phyloP scores from a whole-genome alignment of 1,140 invertebrate species.

The Drosophila biarmipes region DNA sequence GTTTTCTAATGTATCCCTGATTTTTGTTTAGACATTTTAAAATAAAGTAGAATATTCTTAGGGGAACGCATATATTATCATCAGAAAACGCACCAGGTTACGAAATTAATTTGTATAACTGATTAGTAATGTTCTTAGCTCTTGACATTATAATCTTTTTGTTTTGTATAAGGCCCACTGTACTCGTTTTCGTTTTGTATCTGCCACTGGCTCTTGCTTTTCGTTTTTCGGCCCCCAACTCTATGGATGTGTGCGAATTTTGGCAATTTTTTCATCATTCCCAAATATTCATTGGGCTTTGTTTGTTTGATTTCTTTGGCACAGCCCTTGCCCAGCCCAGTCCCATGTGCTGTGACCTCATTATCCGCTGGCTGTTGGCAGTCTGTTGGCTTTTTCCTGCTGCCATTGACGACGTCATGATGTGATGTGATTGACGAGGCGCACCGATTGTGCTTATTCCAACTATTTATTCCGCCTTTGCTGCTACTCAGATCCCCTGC shows the following conservation, averaged over 20 bases:
- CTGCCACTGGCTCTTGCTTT: slow-evolving; percentile 24
- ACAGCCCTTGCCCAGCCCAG: slow-evolving; percentile 50
- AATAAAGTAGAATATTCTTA: background rate
- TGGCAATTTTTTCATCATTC: slow-evolving; percentile 49
- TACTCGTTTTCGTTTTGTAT: slow-evolving; percentile 6
- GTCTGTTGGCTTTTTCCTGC: slow-evolving; percentile 21
- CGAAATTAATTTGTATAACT: slow-evolving; percentile 4
- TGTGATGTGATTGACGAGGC: slow-evolving; percentile 59
- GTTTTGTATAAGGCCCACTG: slow-evolving; percentile 14
- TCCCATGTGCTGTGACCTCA: slow-evolving; percentile 59
- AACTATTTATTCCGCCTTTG: slow-evolving; percentile 1
- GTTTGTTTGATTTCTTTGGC: slow-evolving; percentile 45
- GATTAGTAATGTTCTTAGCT: background rate
- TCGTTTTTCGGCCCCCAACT: slow-evolving; percentile 8
- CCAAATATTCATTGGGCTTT: slow-evolving; percentile 47
- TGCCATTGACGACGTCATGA: slow-evolving; percentile 61
- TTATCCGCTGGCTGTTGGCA: slow-evolving; percentile 33
- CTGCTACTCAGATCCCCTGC: slow-evolving; percentile 6
- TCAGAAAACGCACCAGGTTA: background rate
- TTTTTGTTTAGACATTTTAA: no score
- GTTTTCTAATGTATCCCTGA: no score
- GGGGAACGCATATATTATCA: background rate
- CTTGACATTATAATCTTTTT: background rate
- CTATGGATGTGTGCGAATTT: slow-evolving; percentile 22
- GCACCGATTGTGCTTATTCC: slow-evolving; percentile 26